A percentile compares a stretch with the other conserved stretches of the same genome.
Evolutionary conservation across 2,797 vertebrate genomes (phyloP).

Genomic region (Sebastes variabilis): DNA sequence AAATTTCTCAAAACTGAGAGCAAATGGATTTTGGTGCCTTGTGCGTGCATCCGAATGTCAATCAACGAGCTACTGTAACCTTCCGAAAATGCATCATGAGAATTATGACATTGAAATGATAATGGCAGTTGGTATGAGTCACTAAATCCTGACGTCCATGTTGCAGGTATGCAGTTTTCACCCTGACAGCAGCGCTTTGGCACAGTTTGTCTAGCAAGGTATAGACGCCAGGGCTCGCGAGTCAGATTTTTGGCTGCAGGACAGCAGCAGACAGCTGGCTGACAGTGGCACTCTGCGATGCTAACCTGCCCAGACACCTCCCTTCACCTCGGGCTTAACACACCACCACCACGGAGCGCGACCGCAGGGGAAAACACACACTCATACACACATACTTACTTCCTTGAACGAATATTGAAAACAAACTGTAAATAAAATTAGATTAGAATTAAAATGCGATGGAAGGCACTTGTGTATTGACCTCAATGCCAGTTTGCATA

Average conservation of each 20-base stretch:
- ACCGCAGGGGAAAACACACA: neutral
- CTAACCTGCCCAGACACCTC: slow-evolving; percentile 62
- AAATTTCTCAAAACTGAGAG: neutral
- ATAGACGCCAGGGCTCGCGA: slow-evolving; percentile 26
- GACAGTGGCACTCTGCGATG: slow-evolving; percentile 40
- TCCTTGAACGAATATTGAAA: neutral
- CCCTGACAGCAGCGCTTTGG: slow-evolving; percentile 21
- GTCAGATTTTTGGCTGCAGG: slow-evolving; percentile 53
- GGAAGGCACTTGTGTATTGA: neutral
- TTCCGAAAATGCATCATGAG: neutral
- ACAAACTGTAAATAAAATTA: neutral
- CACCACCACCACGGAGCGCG: neutral
- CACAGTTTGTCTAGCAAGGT: slow-evolving; percentile 1
- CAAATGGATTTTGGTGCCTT: neutral
- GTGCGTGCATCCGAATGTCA: neutral
- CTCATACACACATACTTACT: neutral
- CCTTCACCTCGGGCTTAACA: slow-evolving; percentile 35
- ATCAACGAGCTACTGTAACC: neutral
- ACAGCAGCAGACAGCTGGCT: slow-evolving; percentile 55
- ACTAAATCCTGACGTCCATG: neutral
- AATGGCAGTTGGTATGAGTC: neutral
- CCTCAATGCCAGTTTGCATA: neutral
- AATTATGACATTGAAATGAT: neutral
- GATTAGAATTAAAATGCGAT: neutral
- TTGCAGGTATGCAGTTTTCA: neutral